Evolutionary conservation across 2,797 vertebrate species (phyloP), one percentile per base, ranked within the genome.

Genomic region (Hippopotamyrus pictus): DNA sequence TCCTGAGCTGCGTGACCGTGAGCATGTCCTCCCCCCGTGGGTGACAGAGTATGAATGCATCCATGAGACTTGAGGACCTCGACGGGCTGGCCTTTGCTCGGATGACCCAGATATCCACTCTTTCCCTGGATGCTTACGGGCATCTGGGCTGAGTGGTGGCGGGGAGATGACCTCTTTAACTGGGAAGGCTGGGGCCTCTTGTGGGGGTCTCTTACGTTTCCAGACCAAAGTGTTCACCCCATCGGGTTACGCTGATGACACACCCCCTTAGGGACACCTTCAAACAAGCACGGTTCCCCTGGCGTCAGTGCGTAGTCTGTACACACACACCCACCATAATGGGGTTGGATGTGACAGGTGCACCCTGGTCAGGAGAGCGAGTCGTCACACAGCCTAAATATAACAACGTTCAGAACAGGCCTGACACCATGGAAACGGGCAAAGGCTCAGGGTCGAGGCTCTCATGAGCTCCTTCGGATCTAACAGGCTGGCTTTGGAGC

Each of bases 361-460:
- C 44, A 3, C 46, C 9, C 17, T 46, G 69, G 50, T 33, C 33
- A 41, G 51, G n/a, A 44, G 19, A 83, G 76, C 9, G 59, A 79
- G 76, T 76, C 53, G 22, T 82, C 33, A 46, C 53, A 12, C 33
- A 29, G 37, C 44, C 51, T 62, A 89, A 85, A 89, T 84, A 89
- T 89, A 50, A 84, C 33, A 44, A 25, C n/a, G 8, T 7, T 59
- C 46, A 37, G 44, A 84, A 51, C 53, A 65, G 50, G 48, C 14
- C n/a, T 86, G 50, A 54, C 48, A 0, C 29, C 37, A 79, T 44
- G 37, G 73, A 79, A 79, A 79, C 73, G 29, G 29, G 9, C 65
- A 33, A 33, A 69, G 29, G 12, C 29, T 37, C 25, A 33, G 65
- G 12, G 65, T 73, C 11, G 4, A 41, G 29, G 73, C 73, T 79